These are phyloP conservation scores for Pseudorhombus dupliciocellatus DNA, from an alignment of 2,113 vertebrate species.

Conservation along the genomic window DNA sequence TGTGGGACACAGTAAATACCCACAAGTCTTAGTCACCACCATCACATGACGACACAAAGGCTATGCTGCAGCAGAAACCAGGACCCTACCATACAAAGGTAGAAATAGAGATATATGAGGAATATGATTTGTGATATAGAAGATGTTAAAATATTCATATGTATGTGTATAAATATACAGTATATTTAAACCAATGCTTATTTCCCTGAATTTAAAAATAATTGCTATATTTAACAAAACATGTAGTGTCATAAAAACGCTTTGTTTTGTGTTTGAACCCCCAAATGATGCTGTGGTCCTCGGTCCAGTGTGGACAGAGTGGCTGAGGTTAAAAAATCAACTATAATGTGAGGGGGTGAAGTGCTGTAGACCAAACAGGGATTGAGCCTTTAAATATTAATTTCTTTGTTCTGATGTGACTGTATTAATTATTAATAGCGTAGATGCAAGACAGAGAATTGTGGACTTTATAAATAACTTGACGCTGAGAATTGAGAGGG, in stretches of 20 bases:
- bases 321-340: constrained; percentile 35
- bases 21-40: constrained; percentile 5
- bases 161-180: too few relatives aligned
- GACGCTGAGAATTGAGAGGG: constrained; percentile 27
- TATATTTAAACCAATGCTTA: neutral
- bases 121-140: neutral
- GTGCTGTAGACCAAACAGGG: constrained; percentile 60
- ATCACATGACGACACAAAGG: constrained; percentile 2
- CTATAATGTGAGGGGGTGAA: constrained; percentile 44
- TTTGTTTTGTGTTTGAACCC: constrained; percentile 40
- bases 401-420: constrained; percentile 76
- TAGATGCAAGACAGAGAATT: constrained; percentile 59
- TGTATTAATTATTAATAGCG: constrained; percentile 66
- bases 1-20: constrained; percentile 13
- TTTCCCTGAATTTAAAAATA: neutral
- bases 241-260: neutral
- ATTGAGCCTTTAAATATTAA: constrained; percentile 74
- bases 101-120: neutral
- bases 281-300: constrained; percentile 25
- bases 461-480: constrained; percentile 73
- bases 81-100: neutral
- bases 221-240: neutral
- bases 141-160: neutral
- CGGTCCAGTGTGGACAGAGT: constrained; percentile 1
- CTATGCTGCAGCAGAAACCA: neutral